Conservation (phyloP, 1,140 invertebrate genomes). For the Episyrphus balteatus region DNA sequence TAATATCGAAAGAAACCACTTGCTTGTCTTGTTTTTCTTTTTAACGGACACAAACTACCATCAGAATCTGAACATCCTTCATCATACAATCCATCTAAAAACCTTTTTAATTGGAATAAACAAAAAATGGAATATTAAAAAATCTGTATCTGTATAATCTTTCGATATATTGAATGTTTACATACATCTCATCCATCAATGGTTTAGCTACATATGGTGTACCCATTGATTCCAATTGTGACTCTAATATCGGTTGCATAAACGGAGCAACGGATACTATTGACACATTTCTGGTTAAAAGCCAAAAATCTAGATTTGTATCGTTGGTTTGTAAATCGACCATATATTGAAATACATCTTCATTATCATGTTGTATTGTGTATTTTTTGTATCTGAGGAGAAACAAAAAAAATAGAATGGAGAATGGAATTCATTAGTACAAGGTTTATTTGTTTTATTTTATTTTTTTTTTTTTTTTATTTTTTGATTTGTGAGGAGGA, state of each 20-base stretch:
- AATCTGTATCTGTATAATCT: background rate
- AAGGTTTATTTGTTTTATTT: no score
- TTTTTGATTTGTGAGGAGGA: no score
- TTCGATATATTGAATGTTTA: background rate
- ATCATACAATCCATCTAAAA: background rate
- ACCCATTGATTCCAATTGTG: constrained; percentile 14
- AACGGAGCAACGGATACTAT: constrained; percentile 20
- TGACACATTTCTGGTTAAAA: constrained; percentile 23
- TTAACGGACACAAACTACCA: background rate
- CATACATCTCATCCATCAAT: constrained; percentile 21
- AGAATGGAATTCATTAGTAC: no score
- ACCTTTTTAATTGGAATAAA: background rate
- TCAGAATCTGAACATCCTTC: background rate
- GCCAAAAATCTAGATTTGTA: constrained; percentile 21
- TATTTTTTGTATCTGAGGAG: constrained; percentile 24
- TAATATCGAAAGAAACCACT: constrained; percentile 28
- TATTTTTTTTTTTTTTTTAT: no score
- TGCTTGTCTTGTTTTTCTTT: constrained; percentile 21
- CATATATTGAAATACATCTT: constrained; percentile 20
- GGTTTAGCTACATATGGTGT: constrained; percentile 20
- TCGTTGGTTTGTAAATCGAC: constrained; percentile 24
- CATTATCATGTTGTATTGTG: constrained; percentile 19
- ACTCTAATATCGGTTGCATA: constrained; percentile 16
- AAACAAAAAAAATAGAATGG: background rate
- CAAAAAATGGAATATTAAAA: background rate